A percentile compares a stretch with the other conserved stretches of the same genome.
Evolutionary conservation across 2,888 invertebrate species (phyloP).

Genomic region (Machimus atricapillus): DNA sequence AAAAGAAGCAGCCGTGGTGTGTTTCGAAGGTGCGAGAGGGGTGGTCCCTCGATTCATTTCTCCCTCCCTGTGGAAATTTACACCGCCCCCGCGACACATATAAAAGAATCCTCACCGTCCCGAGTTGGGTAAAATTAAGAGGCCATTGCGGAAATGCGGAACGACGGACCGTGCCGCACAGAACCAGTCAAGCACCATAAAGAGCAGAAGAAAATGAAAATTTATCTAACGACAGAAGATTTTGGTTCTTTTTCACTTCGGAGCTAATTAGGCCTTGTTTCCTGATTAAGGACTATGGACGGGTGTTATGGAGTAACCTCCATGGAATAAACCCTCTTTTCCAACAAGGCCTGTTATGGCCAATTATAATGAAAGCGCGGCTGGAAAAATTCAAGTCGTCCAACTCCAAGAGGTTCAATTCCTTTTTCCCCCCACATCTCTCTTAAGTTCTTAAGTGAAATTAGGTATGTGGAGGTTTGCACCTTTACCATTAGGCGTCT

Average conservation of each 20-base stretch:
- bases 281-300: background rate
- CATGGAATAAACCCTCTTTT: background rate
- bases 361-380: background rate
- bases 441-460: background rate
- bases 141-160: background rate
- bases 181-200: background rate
- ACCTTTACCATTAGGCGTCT: background rate
- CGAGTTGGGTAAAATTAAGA: background rate
- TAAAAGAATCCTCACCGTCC: background rate
- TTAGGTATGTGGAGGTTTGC: background rate
- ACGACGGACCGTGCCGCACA: background rate
- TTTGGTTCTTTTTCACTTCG: background rate
- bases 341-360: background rate
- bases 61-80: background rate
- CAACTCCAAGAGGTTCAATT: background rate
- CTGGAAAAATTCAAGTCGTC: background rate
- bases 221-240: conserved; percentile 14
- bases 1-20: background rate
- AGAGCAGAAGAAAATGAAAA: conserved; percentile 16
- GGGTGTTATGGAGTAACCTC: background rate
- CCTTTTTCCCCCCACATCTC: background rate
- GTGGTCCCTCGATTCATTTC: background rate
- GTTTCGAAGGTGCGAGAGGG: background rate
- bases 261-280: conserved; percentile 14
- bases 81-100: background rate